Evolutionary conservation across 2,888 invertebrate genomes (phyloP), one percentile per base, ranked within the genome.

Genomic region (Dasypolia templi): DNA sequence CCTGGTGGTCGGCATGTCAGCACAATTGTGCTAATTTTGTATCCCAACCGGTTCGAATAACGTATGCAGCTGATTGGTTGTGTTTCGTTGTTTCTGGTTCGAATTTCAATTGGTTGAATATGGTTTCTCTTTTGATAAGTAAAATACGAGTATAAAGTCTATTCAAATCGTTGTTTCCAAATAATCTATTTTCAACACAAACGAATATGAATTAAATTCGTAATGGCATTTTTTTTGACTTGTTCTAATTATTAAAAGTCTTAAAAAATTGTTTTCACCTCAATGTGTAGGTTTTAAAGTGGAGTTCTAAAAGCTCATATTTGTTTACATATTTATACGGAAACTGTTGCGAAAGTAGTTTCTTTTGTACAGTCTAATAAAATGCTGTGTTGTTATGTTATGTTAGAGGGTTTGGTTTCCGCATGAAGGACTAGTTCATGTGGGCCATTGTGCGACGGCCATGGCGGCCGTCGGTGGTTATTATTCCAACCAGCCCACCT

Each of bases 1-100:
- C 83, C 75, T 75, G 75, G 39, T 64, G 80, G 56, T 72, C 59
- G 55, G 66, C 70, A 63, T 69, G 56, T 62, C 71, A 59, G 64
- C 76, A 84, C 79, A 69, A 74, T 76, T 64, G 77, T 56, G 64
- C 73, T 81, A 77, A 79, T 82, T 83, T 81, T 67, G 55, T 62
- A 63, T 79, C 70, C 67, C 49, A 46, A 62, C 42, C 14, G 19
- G 71, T 65, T 75, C 73, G 62, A 77, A 77, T 77, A 69, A 71
- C 69, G 35, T 35, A 64, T 42, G 53, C 35, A 35, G 35, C 49
- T 84, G 77, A 78, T 84, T 78, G 72, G 72, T 75, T 70, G 69
- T 72, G n/a, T 68, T 73, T 75, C 68, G 65, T 67, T 49, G n/a
- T 32, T 46, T 49, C 26, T 59, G 58, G 55, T 29, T 66, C 49